phyloP scores from a whole-genome alignment of 2,113 vertebrate species.

The Danionella cerebrum region DNA sequence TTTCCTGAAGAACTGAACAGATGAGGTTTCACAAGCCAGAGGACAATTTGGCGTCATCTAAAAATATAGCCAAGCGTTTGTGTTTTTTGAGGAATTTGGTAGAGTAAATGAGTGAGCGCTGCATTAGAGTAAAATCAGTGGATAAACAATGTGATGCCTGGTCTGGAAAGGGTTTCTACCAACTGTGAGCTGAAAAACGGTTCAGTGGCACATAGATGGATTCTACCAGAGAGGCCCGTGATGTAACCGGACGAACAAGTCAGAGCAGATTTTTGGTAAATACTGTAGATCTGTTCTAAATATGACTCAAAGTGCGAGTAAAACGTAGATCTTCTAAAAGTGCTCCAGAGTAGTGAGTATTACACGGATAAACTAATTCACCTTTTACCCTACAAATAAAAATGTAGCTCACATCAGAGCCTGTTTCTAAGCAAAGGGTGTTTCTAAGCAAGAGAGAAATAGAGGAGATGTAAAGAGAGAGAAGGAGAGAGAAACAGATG shows the following conservation, averaged over 20 bases:
- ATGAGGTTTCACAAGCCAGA: not conserved
- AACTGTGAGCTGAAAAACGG: not conserved
- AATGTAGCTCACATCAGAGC: too few relatives aligned
- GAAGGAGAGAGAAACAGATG: too few relatives aligned
- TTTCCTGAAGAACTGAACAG: not conserved
- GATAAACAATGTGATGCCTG: not conserved
- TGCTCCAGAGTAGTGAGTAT: too few relatives aligned
- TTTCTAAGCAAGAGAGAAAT: too few relatives aligned
- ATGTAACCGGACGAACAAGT: constrained; percentile 13
- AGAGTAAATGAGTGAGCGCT: not conserved
- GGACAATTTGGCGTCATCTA: not conserved
- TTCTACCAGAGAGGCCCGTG: not conserved
- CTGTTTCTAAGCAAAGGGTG: too few relatives aligned
- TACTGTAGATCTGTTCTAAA: too few relatives aligned
- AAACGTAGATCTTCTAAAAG: too few relatives aligned
- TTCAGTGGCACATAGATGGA: not conserved
- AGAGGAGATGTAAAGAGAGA: too few relatives aligned
- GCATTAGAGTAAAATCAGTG: not conserved
- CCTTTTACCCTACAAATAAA: too few relatives aligned
- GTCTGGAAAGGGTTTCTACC: constrained; percentile 3
- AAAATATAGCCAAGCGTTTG: not conserved
- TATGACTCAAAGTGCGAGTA: too few relatives aligned
- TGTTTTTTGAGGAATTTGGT: not conserved
- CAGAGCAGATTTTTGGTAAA: too few relatives aligned
- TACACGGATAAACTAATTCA: too few relatives aligned